These are phyloP conservation scores for Lutraria lutraria DNA, from an alignment of 2,888 invertebrate species.

Conservation along the genomic window DNA sequence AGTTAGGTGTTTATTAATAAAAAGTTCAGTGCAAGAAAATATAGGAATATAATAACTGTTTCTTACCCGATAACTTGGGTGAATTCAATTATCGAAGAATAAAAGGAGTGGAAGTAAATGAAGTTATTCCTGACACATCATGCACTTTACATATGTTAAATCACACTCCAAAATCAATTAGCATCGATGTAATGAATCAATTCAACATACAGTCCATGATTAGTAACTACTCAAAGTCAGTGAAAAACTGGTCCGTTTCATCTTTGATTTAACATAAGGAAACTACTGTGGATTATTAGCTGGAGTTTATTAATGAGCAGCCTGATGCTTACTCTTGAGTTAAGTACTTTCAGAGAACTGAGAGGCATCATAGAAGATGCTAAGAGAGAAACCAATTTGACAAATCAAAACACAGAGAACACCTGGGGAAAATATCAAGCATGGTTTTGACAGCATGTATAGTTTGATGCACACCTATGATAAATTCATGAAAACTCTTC, in stretches of 20 bases:
- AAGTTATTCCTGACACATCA: background rate
- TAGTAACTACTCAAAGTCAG: constrained; percentile 19
- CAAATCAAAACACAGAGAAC: constrained; percentile 3
- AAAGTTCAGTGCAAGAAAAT: background rate
- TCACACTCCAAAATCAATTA: constrained; percentile 3
- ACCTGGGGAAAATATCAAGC: constrained; percentile 18
- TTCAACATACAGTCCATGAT: background rate
- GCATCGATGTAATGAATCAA: constrained; percentile 3
- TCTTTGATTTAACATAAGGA: constrained; percentile 14
- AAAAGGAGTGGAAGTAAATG: background rate
- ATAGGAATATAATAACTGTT: background rate
- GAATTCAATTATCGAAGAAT: background rate
- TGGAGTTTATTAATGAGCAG: background rate
- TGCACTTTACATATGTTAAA: background rate
- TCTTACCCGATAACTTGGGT: background rate
- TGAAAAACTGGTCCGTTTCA: constrained; percentile 2
- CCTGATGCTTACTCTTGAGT: background rate
- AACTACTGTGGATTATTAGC: background rate
- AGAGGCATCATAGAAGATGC: background rate
- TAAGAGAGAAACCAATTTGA: background rate
- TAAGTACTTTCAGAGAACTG: background rate
- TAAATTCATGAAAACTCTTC: constrained; percentile 20
- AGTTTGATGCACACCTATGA: constrained; percentile 18
- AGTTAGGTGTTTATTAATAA: background rate
- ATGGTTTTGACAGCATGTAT: constrained; percentile 7